Percentiles rank a stretch among this genome's conserved stretches.
Evolutionary conservation across 2,113 vertebrate genomes (phyloP).

Genomic region (Phainopepla nitens): DNA sequence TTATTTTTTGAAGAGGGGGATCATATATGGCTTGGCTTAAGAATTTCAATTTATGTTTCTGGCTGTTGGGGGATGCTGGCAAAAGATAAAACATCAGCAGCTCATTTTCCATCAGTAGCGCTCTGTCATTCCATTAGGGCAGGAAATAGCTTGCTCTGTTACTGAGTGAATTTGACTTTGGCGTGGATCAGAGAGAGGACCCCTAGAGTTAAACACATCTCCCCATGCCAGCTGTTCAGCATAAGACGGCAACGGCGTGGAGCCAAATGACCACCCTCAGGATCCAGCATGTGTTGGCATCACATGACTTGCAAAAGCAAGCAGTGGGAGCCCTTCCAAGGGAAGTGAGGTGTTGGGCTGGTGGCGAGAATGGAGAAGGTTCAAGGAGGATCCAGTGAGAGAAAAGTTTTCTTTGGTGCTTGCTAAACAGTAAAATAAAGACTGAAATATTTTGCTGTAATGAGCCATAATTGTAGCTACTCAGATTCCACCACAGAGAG

Average conservation of each 20-base stretch:
- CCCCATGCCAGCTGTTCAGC: slow-evolving; percentile 11
- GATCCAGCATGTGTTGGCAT: not conserved
- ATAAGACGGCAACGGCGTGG: not conserved
- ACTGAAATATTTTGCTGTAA: not conserved
- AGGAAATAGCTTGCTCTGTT: slow-evolving; percentile 51
- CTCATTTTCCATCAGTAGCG: slow-evolving; percentile 58
- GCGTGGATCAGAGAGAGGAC: slow-evolving; percentile 6
- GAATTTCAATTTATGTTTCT: slow-evolving; percentile 55
- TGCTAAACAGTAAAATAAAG: not conserved
- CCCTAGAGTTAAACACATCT: slow-evolving; percentile 34
- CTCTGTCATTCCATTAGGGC: slow-evolving; percentile 59
- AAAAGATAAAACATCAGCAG: slow-evolving; percentile 60
- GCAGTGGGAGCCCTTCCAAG: not conserved
- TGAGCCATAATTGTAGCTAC: not conserved
- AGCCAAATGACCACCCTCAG: slow-evolving; percentile 43
- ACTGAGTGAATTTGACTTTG: slow-evolving; percentile 55
- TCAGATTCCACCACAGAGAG: not conserved
- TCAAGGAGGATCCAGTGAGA: not conserved
- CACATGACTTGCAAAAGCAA: not conserved
- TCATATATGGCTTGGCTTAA: slow-evolving; percentile 48
- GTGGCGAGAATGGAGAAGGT: fast-evolving
- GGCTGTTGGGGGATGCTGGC: slow-evolving; percentile 49
- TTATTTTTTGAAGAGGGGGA: slow-evolving; percentile 30
- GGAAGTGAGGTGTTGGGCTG: not conserved
- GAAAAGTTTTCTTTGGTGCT: not conserved